Conservation (phyloP, 92 coral and sea anemone species). For the Porites cylindrica region DNA sequence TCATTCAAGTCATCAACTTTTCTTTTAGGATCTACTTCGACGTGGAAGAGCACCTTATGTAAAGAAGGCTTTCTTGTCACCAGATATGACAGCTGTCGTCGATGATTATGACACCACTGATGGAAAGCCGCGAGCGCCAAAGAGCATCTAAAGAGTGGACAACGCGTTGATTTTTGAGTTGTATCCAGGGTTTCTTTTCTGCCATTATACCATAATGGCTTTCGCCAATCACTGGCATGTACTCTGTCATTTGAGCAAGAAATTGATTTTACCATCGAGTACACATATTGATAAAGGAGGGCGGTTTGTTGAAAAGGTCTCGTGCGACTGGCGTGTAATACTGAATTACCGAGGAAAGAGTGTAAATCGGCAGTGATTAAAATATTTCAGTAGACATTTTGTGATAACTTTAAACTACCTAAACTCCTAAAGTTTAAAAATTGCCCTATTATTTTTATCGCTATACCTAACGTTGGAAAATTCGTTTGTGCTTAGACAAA, state of each 20-base stretch:
- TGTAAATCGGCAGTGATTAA: background rate
- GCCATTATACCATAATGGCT: background rate
- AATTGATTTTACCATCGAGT: background rate
- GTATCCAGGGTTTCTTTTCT: background rate
- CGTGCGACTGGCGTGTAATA: background rate
- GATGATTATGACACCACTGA: constrained; percentile 78
- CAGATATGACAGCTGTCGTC: constrained; percentile 89
- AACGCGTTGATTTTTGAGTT: background rate
- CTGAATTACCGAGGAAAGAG: too few relatives aligned
- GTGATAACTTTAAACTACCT: background rate
- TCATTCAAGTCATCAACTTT: background rate
- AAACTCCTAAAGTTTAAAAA: background rate
- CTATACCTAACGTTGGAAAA: too few relatives aligned
- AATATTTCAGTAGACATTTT: background rate
- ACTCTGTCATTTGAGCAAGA: background rate
- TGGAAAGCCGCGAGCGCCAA: constrained; percentile 35
- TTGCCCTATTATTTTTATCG: too few relatives aligned
- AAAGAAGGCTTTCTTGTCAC: constrained; percentile 73
- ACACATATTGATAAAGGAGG: background rate
- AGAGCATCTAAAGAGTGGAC: constrained; percentile 56
- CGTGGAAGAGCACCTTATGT: constrained; percentile 41
- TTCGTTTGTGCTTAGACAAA: too few relatives aligned
- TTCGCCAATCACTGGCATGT: background rate
- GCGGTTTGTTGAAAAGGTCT: background rate
- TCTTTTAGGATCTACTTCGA: constrained; percentile 62